A percentile compares a stretch with the other conserved stretches of the same genome.
phyloP scores from a whole-genome alignment of 2,113 vertebrate genomes.

The Solea senegalensis region DNA sequence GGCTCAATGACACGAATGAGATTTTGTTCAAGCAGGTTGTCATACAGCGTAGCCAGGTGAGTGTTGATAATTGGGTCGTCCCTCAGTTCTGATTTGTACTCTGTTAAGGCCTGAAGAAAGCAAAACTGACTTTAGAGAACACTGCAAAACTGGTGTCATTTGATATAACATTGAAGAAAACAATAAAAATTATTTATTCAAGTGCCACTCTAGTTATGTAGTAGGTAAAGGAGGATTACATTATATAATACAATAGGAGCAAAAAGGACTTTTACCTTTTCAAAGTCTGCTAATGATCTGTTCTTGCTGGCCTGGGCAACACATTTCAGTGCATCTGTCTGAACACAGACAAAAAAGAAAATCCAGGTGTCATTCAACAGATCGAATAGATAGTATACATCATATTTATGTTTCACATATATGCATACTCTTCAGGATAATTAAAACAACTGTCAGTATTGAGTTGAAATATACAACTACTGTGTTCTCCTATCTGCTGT shows the following conservation, averaged over 20 bases:
- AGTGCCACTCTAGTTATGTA: not conserved
- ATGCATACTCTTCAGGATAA: fast-evolving
- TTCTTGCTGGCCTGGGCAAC: slow-evolving; percentile 99
- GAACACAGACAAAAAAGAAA: slow-evolving; percentile 30
- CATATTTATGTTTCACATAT: fast-evolving
- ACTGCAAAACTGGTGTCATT: too few species aligned
- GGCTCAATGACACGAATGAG: slow-evolving; percentile 98
- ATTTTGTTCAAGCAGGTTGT: slow-evolving; percentile 98
- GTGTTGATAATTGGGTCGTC: slow-evolving; percentile 98
- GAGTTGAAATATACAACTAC: not conserved
- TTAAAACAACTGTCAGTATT: not conserved
- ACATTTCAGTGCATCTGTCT: slow-evolving; percentile 98
- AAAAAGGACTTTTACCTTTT: slow-evolving; percentile 86
- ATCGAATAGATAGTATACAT: too few species aligned
- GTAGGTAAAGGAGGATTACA: not conserved
- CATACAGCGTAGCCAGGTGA: slow-evolving; percentile 95
- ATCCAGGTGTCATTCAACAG: too few species aligned
- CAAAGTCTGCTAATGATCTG: slow-evolving; percentile 97
- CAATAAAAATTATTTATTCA: too few species aligned
- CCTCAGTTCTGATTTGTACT: slow-evolving; percentile 95
- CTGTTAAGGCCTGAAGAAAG: slow-evolving; percentile 89
- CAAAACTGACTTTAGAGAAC: not conserved
- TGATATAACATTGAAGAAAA: not conserved
- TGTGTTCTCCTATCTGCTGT: not conserved
- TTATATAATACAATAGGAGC: not conserved